A percentile compares a stretch with the other conserved stretches of the same genome.
phyloP scores from a whole-genome alignment of 2,113 vertebrate genomes.

The Lophius piscatorius region DNA sequence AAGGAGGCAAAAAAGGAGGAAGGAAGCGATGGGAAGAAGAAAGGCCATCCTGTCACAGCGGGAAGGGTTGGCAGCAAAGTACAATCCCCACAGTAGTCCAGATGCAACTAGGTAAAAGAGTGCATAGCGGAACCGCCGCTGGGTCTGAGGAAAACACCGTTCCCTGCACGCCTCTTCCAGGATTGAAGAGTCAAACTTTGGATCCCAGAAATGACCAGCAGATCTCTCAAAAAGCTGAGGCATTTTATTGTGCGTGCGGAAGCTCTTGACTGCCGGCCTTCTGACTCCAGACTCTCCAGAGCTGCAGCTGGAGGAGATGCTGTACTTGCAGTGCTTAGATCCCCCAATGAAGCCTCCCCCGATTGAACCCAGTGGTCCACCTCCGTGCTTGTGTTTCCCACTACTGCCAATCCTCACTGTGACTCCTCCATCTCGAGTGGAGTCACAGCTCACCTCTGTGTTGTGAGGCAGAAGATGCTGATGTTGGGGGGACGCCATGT shows the following conservation, averaged over 20 bases:
- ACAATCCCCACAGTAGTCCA: slow-evolving; percentile 88
- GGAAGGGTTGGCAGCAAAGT: slow-evolving; percentile 84
- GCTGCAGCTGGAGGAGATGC: slow-evolving; percentile 93
- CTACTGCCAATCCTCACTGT: slow-evolving; percentile 85
- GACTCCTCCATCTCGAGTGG: slow-evolving; percentile 88
- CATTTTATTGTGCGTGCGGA: slow-evolving; percentile 82
- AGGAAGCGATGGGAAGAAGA: slow-evolving; percentile 83
- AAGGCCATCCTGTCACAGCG: slow-evolving; percentile 79
- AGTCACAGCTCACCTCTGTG: slow-evolving; percentile 93
- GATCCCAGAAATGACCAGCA: slow-evolving; percentile 92
- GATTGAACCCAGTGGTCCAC: slow-evolving; percentile 65
- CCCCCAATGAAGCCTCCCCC: slow-evolving; percentile 75
- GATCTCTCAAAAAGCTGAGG: slow-evolving; percentile 95
- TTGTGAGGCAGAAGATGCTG: slow-evolving; percentile 89
- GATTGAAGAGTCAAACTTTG: slow-evolving; percentile 92
- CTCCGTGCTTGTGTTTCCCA: slow-evolving; percentile 76
- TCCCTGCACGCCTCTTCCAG: slow-evolving; percentile 94
- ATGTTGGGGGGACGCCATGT: slow-evolving; percentile 93
- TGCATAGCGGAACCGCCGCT: slow-evolving; percentile 91
- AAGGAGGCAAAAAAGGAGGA: slow-evolving; percentile 85
- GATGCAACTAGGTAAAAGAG: slow-evolving; percentile 87
- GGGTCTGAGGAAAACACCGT: slow-evolving; percentile 93
- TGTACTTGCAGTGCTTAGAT: slow-evolving; percentile 91
- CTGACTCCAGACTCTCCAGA: slow-evolving; percentile 86
- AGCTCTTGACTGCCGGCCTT: slow-evolving; percentile 74